phyloP scores from a whole-genome alignment of 2,113 vertebrate species.

The Albula goreensis region DNA sequence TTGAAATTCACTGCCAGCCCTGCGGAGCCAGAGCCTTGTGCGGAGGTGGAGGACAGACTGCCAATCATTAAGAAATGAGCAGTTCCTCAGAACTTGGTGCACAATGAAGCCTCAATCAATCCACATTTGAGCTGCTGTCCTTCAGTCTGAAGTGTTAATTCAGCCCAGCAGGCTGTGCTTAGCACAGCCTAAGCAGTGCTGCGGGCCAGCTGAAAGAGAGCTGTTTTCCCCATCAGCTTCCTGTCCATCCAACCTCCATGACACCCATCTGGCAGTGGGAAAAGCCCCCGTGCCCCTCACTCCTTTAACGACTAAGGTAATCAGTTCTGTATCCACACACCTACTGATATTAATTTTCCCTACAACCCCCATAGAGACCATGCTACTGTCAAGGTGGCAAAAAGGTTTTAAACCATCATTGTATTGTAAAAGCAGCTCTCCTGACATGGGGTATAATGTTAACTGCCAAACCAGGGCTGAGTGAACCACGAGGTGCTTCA shows the following conservation, averaged over 20 bases:
- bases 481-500: neutral
- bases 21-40: neutral
- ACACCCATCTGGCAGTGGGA: neutral
- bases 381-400: neutral
- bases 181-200: neutral
- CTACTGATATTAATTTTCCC: neutral
- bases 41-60: neutral
- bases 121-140: conserved; percentile 10
- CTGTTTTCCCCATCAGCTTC: neutral
- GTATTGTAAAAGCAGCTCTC: neutral
- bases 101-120: conserved; percentile 10
- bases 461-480: neutral
- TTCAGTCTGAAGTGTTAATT: conserved; percentile 22
- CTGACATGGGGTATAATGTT: neutral
- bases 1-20: neutral
- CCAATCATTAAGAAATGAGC: neutral
- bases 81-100: neutral
- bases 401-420: neutral
- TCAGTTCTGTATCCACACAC: neutral
- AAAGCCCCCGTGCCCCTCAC: neutral
- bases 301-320: neutral
- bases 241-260: neutral
- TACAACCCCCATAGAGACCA: neutral
- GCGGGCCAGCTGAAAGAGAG: neutral
- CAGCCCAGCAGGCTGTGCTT: neutral